Evolutionary conservation across 2,888 invertebrate species (phyloP).

Genomic region (Rhingia campestris): DNA sequence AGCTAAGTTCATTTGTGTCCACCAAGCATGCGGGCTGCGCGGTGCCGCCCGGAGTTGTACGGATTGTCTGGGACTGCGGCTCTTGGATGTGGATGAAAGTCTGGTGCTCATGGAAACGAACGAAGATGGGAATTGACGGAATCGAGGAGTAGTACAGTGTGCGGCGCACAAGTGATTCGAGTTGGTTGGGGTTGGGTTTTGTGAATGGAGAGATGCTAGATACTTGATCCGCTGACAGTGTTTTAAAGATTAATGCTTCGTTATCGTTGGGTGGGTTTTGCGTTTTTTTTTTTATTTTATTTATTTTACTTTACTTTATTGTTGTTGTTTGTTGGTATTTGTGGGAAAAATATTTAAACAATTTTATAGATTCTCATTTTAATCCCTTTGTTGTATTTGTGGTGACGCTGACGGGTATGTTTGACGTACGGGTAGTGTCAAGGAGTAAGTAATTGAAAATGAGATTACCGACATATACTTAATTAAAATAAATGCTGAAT

Average conservation of each 20-base stretch:
- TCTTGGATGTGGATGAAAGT: constrained; percentile 42
- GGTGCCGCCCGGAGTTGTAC: constrained; percentile 1
- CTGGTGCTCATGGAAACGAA: constrained; percentile 17
- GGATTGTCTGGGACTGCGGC: constrained; percentile 42
- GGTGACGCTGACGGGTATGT: constrained; percentile 6
- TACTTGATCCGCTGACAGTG: constrained; percentile 49
- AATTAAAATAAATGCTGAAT: constrained; percentile 39
- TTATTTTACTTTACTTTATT: neutral
- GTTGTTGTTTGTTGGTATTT: constrained; percentile 14
- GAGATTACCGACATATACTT: constrained; percentile 17
- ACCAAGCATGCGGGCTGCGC: constrained; percentile 28
- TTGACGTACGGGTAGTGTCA: constrained; percentile 9
- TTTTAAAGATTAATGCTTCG: constrained; percentile 42
- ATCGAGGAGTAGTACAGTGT: constrained; percentile 45
- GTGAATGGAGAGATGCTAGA: constrained; percentile 67
- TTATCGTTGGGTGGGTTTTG: constrained; percentile 64
- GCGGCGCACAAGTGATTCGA: constrained; percentile 51
- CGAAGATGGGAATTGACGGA: constrained; percentile 51
- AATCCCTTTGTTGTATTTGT: constrained; percentile 8
- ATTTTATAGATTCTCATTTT: constrained; percentile 47
- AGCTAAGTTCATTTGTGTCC: constrained; percentile 59
- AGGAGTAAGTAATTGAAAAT: constrained; percentile 38
- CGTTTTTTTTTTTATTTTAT: constrained; percentile 33
- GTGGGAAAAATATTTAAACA: constrained; percentile 57
- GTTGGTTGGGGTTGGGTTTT: constrained; percentile 48